Evolutionary conservation across 2,888 invertebrate species (phyloP).

Genomic region (Spisula solida): DNA sequence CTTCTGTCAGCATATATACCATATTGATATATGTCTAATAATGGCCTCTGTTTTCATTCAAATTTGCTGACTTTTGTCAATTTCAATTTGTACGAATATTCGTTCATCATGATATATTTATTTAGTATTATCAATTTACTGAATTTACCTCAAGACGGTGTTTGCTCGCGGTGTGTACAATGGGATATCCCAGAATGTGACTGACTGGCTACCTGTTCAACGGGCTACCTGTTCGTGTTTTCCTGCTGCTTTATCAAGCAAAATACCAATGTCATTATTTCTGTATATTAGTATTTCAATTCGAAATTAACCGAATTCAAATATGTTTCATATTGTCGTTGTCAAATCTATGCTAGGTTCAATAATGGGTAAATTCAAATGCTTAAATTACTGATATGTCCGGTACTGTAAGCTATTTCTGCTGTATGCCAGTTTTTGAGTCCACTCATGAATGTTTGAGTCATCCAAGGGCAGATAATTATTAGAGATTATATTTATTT

Average conservation of each 20-base stretch:
- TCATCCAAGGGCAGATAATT: conserved; percentile 13
- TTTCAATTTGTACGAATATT: conserved; percentile 3
- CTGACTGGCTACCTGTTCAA: neutral
- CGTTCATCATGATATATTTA: conserved; percentile 2
- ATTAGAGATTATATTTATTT: conserved; percentile 33
- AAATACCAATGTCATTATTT: neutral
- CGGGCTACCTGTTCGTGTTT: neutral
- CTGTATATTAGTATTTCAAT: neutral
- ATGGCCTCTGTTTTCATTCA: neutral
- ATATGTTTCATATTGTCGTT: no score
- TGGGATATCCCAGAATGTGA: neutral
- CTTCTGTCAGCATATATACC: neutral
- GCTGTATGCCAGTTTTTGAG: neutral
- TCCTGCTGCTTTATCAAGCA: neutral
- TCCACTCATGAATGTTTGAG: neutral
- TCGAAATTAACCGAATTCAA: no score
- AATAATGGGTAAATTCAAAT: no score
- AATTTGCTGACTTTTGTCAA: neutral
- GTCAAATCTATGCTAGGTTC: no score
- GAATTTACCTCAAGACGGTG: conserved; percentile 16
- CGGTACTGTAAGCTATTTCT: neutral
- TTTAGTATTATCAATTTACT: conserved; percentile 10
- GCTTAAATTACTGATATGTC: neutral
- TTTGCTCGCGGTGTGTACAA: neutral
- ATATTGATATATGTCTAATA: neutral